These are phyloP conservation scores for Neosilurus hyrtlii DNA, from an alignment of 2,797 vertebrate species.

Conservation along the genomic window DNA sequence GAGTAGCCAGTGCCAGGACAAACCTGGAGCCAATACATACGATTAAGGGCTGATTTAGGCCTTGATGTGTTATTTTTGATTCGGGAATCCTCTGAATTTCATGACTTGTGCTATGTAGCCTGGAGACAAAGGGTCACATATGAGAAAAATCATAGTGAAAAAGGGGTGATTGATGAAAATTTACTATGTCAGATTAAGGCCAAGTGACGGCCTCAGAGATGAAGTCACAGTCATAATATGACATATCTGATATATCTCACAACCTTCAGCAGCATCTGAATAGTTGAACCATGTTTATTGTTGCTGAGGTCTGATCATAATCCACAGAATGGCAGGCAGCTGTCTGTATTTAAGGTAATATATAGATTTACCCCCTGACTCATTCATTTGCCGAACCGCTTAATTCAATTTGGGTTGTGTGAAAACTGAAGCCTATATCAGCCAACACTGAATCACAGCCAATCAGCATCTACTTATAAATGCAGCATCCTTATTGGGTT, in stretches of 20 bases:
- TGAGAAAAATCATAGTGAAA: neutral
- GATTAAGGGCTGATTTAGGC: neutral
- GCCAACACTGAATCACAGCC: too few species aligned
- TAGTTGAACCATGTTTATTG: neutral
- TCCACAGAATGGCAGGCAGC: neutral
- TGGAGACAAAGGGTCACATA: neutral
- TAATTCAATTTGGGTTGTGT: too few species aligned
- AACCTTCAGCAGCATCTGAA: neutral
- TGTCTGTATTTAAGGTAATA: too few species aligned
- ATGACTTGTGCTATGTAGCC: neutral
- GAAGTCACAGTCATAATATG: neutral
- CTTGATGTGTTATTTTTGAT: neutral
- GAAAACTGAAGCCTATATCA: too few species aligned
- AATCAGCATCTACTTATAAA: too few species aligned
- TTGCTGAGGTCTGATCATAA: neutral
- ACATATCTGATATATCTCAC: neutral
- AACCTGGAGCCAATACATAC: neutral
- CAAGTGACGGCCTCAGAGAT: too few species aligned
- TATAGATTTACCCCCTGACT: too few species aligned
- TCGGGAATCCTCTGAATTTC: neutral
- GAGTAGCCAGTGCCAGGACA: neutral
- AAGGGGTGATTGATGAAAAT: neutral
- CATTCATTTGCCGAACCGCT: too few species aligned
- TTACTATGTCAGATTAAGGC: neutral
- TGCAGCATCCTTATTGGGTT: too few species aligned